Base-by-base conservation (phyloP, 1,140 invertebrate genomes). In the Zophobas morio region DNA sequence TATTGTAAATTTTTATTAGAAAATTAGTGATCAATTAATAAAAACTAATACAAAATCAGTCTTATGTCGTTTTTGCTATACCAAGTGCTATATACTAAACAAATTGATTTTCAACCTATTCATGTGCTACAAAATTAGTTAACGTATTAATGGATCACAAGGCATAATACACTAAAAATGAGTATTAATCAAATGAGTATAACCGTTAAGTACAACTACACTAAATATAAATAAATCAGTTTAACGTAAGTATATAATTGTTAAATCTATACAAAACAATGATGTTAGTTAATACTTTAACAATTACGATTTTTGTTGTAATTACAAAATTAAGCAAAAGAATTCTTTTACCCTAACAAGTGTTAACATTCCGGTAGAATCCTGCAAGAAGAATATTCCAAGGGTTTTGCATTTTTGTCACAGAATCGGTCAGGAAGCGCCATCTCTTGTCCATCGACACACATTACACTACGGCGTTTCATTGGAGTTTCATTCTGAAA, bases 351-450 rank as follows among this genome's bases (percentile, higher is more conserved):
- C 36, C 71, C 35, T 3, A 46, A 4, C 8, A 3, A 46, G 8
- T 46, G 3, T 33, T 78, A 56, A 80, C 93, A 94, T 32, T 87
- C 85, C 1, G 91, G 89, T 74, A 93, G 85, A 76, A 88, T 85
- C 32, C 88, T 88, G 84, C 94, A 95, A 0, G 88, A 86, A 79
- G 92, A 90, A 35, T 89, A 84, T 80, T 93, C 92, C 36, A 86
- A 85, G 0, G 94, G 93, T 78, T 89, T 89, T 0, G 86, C 85
- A 54, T 87, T 81, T 0, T 85, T 86, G 8, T 89, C 87, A 82
- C 94, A 95, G n/a, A 90, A 91, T 1, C 87, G 84, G 84, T 95
- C 93, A 1, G 91, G 89, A 8, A 94, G 86, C 0, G 93, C 93
- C 56, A 94, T 89, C 76, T 91, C 89, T 33, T 91, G 89, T 36